Percentiles rank a stretch among this genome's conserved stretches.
Evolutionary conservation across 2,113 vertebrate species (phyloP).

Genomic region (Cryptomyrus ogoouensis): DNA sequence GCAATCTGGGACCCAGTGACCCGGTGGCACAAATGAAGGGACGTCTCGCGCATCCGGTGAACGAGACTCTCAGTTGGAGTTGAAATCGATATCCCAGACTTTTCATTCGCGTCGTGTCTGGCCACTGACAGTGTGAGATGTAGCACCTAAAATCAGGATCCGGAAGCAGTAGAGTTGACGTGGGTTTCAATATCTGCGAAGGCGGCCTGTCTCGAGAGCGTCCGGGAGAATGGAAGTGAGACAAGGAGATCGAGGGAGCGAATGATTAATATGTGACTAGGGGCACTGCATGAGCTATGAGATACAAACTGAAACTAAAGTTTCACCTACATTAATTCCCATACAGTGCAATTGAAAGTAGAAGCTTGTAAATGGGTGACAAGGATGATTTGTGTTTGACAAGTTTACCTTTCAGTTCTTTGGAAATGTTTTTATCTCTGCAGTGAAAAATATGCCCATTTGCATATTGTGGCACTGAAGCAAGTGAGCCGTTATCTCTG

Average conservation of each 20-base stretch:
- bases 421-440: constrained; percentile 57
- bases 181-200: neutral
- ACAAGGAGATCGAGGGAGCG: neutral
- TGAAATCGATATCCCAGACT: neutral
- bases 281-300: neutral
- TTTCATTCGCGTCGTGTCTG: neutral
- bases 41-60: neutral
- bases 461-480: constrained; percentile 64
- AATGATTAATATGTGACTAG: neutral
- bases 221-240: neutral
- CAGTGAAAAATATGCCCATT: constrained; percentile 68
- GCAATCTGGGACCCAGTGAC: neutral
- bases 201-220: neutral
- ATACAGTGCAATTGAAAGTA: constrained; percentile 61
- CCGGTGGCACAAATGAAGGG: neutral
- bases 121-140: neutral
- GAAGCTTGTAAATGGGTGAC: constrained; percentile 63
- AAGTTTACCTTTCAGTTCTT: constrained; percentile 64
- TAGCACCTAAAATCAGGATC: neutral
- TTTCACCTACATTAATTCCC: constrained; percentile 56
- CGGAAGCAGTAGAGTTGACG: neutral
- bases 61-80: neutral
- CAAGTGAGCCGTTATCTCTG: constrained; percentile 65
- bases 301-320: constrained; percentile 50
- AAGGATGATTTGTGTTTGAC: constrained; percentile 65